These are phyloP conservation scores for Mallotus villosus DNA, from an alignment of 2,797 vertebrate species.

Conservation along the genomic window DNA sequence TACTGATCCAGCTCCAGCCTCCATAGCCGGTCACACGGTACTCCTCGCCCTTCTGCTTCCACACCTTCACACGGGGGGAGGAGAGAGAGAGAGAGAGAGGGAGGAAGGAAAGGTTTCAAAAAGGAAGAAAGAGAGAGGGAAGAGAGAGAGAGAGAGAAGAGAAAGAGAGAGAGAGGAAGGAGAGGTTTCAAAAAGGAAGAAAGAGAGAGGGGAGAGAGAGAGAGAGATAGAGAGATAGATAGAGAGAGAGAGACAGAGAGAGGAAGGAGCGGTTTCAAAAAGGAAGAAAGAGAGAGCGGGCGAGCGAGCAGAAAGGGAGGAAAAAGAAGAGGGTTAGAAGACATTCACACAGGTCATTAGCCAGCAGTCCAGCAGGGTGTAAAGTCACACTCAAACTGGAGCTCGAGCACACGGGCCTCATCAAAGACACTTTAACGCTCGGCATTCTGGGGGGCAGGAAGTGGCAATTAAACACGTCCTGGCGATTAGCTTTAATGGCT, in stretches of 20 bases:
- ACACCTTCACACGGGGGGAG: conserved; percentile 78
- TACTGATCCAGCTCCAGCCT: conserved; percentile 97
- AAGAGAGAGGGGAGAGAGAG: too few relatives aligned
- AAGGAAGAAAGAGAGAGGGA: neutral
- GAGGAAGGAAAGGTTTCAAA: neutral
- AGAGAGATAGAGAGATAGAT: too few relatives aligned
- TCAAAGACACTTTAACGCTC: conserved; percentile 51
- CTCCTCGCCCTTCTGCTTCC: conserved; percentile 99
- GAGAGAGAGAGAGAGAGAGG: neutral
- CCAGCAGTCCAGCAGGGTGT: conserved; percentile 20
- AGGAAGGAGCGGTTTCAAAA: neutral
- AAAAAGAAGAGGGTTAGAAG: conserved; percentile 14
- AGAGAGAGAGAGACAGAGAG: neutral
- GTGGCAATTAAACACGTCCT: conserved; percentile 20
- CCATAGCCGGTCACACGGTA: conserved; percentile 98
- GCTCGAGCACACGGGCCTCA: conserved; percentile 27
- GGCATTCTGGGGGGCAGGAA: conserved; percentile 16
- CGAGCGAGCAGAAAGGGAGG: neutral
- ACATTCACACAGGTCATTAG: conserved; percentile 39
- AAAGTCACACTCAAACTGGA: conserved; percentile 41
- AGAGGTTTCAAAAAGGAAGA: neutral
- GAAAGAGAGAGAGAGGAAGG: conserved; percentile 10
- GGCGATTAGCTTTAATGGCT: conserved; percentile 7
- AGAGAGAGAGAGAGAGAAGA: too few relatives aligned
- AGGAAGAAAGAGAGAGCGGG: too few relatives aligned